phyloP scores from a whole-genome alignment of 1,140 invertebrate species.

The Penaeus chinensis region DNA sequence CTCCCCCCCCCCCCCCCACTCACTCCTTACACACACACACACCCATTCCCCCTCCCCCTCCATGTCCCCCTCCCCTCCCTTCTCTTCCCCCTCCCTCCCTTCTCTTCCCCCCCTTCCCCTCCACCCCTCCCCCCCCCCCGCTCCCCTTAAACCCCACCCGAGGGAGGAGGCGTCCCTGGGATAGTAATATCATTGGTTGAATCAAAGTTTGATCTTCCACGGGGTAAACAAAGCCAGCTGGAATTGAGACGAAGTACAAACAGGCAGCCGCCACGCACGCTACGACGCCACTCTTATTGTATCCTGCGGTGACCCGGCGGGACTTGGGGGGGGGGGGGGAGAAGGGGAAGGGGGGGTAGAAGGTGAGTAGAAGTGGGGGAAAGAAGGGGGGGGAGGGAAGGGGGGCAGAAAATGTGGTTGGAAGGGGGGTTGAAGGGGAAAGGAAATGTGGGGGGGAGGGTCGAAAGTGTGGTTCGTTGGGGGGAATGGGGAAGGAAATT shows the following conservation, averaged over 20 bases:
- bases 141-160: neutral
- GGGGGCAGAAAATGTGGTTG: neutral
- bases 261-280: slow-evolving; percentile 42
- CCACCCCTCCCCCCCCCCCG: neutral
- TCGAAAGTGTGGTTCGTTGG: neutral
- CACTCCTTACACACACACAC: neutral
- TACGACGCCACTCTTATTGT: slow-evolving; percentile 53
- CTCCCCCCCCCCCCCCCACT: neutral
- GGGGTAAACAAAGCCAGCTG: slow-evolving; percentile 51
- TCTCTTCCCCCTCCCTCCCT: neutral
- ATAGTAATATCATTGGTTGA: slow-evolving; percentile 52
- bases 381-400: neutral
- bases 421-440: neutral
- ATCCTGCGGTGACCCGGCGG: slow-evolving; percentile 13
- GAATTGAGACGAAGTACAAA: slow-evolving; percentile 52
- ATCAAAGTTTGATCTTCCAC: slow-evolving; percentile 43
- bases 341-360: no score
- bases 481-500: no score
- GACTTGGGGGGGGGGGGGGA: neutral
- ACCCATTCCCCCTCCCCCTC: no score
- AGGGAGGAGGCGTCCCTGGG: slow-evolving; percentile 24
- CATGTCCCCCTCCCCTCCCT: neutral
- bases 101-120: neutral
- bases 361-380: no score
- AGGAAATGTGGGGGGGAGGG: neutral